Evolutionary conservation across 1,140 invertebrate species (phyloP).

Genomic region (Harpegnathos saltator): DNA sequence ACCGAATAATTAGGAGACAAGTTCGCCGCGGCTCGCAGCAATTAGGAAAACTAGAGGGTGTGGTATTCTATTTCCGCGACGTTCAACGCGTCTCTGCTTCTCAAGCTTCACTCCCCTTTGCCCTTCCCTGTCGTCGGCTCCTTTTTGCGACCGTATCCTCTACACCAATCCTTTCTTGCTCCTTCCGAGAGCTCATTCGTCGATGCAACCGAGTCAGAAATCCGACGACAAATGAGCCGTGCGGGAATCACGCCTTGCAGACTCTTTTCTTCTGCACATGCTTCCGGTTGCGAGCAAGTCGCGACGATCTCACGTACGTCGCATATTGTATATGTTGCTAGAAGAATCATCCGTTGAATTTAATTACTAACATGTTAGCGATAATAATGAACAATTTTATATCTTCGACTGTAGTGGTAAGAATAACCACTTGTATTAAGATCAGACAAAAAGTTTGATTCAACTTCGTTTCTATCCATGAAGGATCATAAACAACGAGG

Average conservation of each 20-base stretch:
- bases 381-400: background rate
- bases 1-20: conserved; percentile 84
- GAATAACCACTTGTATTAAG: no score
- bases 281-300: conserved; percentile 38
- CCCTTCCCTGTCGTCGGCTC: conserved; percentile 39
- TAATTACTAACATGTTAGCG: background rate
- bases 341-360: background rate
- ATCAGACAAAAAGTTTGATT: no score
- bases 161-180: conserved; percentile 69
- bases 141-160: conserved; percentile 68
- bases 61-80: conserved; percentile 81
- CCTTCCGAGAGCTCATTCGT: conserved; percentile 76
- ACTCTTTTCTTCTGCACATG: conserved; percentile 55
- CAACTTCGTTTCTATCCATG: no score
- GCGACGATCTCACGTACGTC: background rate
- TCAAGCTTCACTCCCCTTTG: conserved; percentile 32
- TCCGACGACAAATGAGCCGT: conserved; percentile 78
- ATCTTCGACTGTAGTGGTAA: background rate
- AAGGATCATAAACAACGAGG: no score
- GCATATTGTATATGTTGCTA: conserved; percentile 2
- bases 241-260: conserved; percentile 53
- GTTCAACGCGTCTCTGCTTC: conserved; percentile 46
- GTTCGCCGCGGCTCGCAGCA: conserved; percentile 79
- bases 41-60: conserved; percentile 84
- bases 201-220: conserved; percentile 77